Percentiles rank a stretch among this genome's conserved stretches.
These are phyloP conservation scores for Micropterix aruncella DNA, from an alignment of 2,888 invertebrate species.

Conservation along the genomic window DNA sequence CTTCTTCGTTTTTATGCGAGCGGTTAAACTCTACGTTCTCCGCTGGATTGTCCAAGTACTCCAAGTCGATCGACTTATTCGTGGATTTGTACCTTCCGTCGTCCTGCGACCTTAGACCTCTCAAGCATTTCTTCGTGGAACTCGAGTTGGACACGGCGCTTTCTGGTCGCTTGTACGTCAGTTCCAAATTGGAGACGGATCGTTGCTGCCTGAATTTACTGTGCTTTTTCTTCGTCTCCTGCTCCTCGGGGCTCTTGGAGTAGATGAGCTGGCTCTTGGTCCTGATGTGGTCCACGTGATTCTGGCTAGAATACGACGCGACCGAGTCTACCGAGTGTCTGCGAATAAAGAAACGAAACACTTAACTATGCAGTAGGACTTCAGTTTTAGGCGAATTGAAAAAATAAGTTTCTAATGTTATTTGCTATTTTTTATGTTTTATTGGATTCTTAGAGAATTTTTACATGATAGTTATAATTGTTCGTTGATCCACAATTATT, in stretches of 20 bases:
- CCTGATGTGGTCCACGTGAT: constrained; percentile 43
- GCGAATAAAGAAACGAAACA: constrained; percentile 17
- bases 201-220: constrained; percentile 29
- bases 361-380: too few relatives aligned
- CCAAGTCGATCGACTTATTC: constrained; percentile 34
- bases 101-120: constrained; percentile 38
- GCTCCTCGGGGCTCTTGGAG: constrained; percentile 37
- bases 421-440: too few relatives aligned
- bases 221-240: constrained; percentile 37
- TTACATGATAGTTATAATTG: too few relatives aligned
- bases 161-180: constrained; percentile 29
- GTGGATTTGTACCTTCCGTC: constrained; percentile 30
- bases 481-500: too few relatives aligned
- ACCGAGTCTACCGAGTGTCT: constrained; percentile 44
- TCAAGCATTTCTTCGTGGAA: constrained; percentile 39
- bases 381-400: too few relatives aligned
- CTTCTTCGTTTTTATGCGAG: constrained; percentile 27
- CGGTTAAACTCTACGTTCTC: constrained; percentile 34
- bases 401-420: too few relatives aligned
- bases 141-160: constrained; percentile 35
- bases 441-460: too few relatives aligned
- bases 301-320: constrained; percentile 44
- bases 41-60: constrained; percentile 37
- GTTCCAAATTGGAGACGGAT: constrained; percentile 32
- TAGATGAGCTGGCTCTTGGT: constrained; percentile 39